A percentile compares a stretch with the other conserved stretches of the same genome.
These are phyloP conservation scores for Cossypha caffra DNA, from an alignment of 2,797 vertebrate species.

Conservation along the genomic window DNA sequence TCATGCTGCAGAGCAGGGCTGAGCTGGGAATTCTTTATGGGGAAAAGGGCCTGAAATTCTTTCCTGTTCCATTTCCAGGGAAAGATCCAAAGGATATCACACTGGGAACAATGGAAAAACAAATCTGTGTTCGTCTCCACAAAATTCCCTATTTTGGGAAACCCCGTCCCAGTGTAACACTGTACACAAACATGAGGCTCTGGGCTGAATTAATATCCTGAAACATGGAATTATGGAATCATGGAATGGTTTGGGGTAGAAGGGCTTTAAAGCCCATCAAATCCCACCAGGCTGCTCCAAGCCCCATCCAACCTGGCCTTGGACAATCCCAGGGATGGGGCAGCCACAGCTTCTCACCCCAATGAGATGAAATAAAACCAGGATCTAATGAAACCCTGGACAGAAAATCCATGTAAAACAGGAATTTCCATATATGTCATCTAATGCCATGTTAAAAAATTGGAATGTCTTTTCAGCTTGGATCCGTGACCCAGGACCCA, in stretches of 20 bases:
- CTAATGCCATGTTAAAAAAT: neutral
- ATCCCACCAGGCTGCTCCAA: neutral
- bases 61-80: neutral
- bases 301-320: rapidly evolving
- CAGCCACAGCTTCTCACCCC: neutral
- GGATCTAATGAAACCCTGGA: neutral
- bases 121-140: neutral
- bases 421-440: neutral
- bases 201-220: neutral
- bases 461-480: neutral
- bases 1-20: neutral
- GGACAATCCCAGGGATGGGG: neutral
- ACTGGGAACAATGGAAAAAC: rapidly evolving
- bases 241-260: neutral
- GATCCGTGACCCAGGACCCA: too few relatives aligned
- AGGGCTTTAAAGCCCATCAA: neutral
- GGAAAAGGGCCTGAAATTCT: neutral
- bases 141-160: neutral
- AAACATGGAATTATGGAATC: neutral
- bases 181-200: neutral
- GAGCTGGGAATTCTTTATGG: rapidly evolving
- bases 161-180: rapidly evolving
- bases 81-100: neutral
- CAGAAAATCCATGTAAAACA: neutral
- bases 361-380: neutral